Conservation (phyloP, 35 echinoderm and acorn worm species). For the Holothuria glaberrima region DNA sequence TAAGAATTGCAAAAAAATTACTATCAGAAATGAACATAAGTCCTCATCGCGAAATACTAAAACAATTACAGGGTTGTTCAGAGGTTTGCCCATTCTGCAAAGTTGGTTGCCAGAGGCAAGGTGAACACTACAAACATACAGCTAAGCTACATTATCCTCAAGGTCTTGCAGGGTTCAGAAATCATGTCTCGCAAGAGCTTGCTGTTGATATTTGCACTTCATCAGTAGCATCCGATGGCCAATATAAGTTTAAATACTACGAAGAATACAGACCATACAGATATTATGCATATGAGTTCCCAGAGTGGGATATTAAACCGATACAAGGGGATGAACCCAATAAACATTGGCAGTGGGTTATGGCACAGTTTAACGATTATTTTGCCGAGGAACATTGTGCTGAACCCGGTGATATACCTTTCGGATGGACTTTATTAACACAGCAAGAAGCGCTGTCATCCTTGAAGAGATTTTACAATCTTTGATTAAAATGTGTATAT, state of each 20-base stretch:
- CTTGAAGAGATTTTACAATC: not conserved
- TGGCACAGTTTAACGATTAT: not conserved
- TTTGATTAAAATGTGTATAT: too few relatives aligned
- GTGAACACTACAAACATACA: not conserved
- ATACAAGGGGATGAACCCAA: not conserved
- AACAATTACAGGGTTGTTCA: slow-evolving; percentile 1
- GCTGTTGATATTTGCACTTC: not conserved
- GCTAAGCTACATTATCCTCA: not conserved
- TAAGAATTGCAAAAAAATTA: not conserved
- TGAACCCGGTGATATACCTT: not conserved
- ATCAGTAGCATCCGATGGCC: not conserved
- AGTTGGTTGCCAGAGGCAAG: slow-evolving; percentile 1
- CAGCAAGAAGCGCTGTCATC: not conserved
- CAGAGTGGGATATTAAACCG: not conserved
- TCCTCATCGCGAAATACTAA: not conserved
- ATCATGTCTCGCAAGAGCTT: not conserved
- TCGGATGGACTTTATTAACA: not conserved
- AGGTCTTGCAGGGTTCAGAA: not conserved
- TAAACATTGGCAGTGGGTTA: slow-evolving; percentile 14
- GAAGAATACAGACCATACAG: slow-evolving; percentile 3
- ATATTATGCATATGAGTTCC: not conserved
- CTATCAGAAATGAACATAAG: not conserved
- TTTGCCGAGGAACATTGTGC: not conserved
- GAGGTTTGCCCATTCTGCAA: slow-evolving; percentile 20
- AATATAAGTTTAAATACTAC: not conserved